Evolutionary conservation across 1,140 invertebrate species (phyloP).

Genomic region (Bombus picipes): DNA sequence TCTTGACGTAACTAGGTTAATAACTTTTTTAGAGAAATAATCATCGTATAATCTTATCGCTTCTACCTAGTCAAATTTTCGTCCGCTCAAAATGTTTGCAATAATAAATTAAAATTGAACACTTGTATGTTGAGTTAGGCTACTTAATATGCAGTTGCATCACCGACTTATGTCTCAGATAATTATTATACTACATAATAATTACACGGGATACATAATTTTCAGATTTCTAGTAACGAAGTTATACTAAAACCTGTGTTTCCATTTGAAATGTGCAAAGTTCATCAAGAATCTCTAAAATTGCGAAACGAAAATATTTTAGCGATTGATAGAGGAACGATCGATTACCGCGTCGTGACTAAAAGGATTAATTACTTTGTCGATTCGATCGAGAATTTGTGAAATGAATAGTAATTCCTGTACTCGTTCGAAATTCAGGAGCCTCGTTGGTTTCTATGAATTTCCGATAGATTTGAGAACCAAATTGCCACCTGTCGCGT

Average conservation of each 20-base stretch:
- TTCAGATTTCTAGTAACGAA: background rate
- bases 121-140: background rate
- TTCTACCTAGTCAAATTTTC: too few relatives aligned
- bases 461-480: slow-evolving; percentile 38
- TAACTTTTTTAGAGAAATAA: background rate
- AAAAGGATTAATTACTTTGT: background rate
- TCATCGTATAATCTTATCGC: too few relatives aligned
- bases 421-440: slow-evolving; percentile 22
- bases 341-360: accelerated
- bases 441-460: slow-evolving; percentile 21
- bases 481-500: slow-evolving; percentile 57
- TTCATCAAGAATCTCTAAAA: background rate
- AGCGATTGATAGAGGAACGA: background rate
- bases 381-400: slow-evolving; percentile 12
- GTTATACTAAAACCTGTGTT: background rate
- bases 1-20: background rate
- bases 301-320: background rate
- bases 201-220: too few relatives aligned
- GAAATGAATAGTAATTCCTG: slow-evolving; percentile 1
- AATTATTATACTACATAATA: background rate
- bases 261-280: background rate
- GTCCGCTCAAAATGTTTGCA: too few relatives aligned
- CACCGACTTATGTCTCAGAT: background rate
- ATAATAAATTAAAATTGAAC: background rate
- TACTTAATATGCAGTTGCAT: background rate